These are phyloP conservation scores for Syngnathus acus DNA, from an alignment of 2,797 vertebrate species.

Conservation along the genomic window DNA sequence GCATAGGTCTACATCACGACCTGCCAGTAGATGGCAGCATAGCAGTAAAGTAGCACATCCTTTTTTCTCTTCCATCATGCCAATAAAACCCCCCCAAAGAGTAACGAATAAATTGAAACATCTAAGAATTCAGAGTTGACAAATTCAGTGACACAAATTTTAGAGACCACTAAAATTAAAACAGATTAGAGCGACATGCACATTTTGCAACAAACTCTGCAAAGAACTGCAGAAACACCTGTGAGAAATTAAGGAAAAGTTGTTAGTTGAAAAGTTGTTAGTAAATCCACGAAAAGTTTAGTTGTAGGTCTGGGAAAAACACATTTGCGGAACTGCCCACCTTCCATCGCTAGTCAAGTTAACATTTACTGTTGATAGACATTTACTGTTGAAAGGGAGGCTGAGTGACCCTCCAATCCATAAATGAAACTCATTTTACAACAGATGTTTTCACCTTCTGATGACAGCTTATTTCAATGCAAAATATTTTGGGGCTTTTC, in stretches of 20 bases:
- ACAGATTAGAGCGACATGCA: slow-evolving; percentile 4
- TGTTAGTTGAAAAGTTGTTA: slow-evolving; percentile 9
- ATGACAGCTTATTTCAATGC: not conserved
- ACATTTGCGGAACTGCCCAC: slow-evolving; percentile 28
- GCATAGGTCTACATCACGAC: not conserved
- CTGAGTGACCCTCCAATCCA: not conserved
- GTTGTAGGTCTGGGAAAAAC: slow-evolving; percentile 16
- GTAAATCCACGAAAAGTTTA: slow-evolving; percentile 21
- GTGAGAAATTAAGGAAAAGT: slow-evolving; percentile 24
- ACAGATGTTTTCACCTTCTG: not conserved
- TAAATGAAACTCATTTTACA: not conserved
- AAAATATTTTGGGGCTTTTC: slow-evolving; percentile 11
- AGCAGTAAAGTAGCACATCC: slow-evolving; percentile 6
- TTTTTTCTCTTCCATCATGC: not conserved
- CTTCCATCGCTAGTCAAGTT: not conserved
- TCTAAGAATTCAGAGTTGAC: not conserved
- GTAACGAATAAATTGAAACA: not conserved
- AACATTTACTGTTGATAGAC: not conserved
- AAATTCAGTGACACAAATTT: not conserved
- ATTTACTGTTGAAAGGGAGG: not conserved
- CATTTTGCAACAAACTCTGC: slow-evolving; percentile 57
- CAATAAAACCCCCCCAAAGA: not conserved
- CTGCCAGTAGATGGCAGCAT: slow-evolving; percentile 50
- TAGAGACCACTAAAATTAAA: not conserved
- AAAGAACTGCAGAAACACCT: slow-evolving; percentile 24